phyloP scores from a whole-genome alignment of 2,888 invertebrate genomes.

The Drosophila subsilvestris region DNA sequence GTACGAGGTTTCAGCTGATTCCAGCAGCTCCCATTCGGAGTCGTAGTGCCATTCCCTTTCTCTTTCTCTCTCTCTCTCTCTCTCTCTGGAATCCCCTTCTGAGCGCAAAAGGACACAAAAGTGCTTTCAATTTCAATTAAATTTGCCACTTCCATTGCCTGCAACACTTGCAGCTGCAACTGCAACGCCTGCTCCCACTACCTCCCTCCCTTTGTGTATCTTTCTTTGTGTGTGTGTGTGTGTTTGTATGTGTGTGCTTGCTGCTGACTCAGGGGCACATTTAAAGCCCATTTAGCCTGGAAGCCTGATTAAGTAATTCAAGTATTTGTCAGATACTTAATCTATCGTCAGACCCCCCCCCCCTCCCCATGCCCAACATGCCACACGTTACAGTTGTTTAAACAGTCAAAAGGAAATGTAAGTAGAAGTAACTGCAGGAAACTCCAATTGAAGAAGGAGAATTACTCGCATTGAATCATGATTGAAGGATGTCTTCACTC shows the following conservation, averaged over 20 bases:
- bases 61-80: too few relatives aligned
- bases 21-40: constrained; percentile 1
- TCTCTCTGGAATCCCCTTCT: constrained; percentile 4
- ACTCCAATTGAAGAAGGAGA: too few relatives aligned
- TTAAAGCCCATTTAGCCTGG: constrained; percentile 67
- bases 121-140: constrained; percentile 81
- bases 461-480: too few relatives aligned
- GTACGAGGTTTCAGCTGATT: constrained; percentile 4
- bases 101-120: constrained; percentile 72
- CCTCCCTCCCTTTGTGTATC: neutral
- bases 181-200: constrained; percentile 42
- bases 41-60: neutral
- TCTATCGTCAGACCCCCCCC: constrained; percentile 65
- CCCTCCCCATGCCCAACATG: constrained; percentile 19
- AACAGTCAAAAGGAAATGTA: constrained; percentile 1
- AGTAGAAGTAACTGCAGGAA: neutral
- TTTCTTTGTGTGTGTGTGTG: constrained; percentile 1
- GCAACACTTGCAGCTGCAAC: constrained; percentile 29
- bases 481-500: neutral
- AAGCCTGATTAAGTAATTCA: constrained; percentile 77
- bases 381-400: constrained; percentile 47
- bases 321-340: constrained; percentile 77
- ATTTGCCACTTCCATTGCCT: constrained; percentile 63
- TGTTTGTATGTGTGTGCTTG: constrained; percentile 23
- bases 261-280: constrained; percentile 80